Evolutionary conservation across 2,113 vertebrate species (phyloP).

Genomic region (Toxostoma redivivum): DNA sequence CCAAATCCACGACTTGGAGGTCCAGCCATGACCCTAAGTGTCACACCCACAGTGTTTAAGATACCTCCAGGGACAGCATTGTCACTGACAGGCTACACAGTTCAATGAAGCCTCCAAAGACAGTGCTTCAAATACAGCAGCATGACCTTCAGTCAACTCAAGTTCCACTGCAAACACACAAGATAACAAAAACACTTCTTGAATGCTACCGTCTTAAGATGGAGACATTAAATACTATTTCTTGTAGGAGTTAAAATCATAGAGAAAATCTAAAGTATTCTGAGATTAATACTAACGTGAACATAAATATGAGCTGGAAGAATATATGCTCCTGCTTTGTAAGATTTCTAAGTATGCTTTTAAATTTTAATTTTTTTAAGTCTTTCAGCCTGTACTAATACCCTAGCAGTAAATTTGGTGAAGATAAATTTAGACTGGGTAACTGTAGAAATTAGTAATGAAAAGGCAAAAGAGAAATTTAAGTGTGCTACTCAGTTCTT

Average conservation of each 20-base stretch:
- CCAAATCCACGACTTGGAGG: neutral
- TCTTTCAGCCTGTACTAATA: neutral
- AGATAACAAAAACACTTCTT: neutral
- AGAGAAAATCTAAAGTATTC: neutral
- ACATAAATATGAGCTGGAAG: neutral
- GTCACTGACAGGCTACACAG: neutral
- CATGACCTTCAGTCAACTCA: neutral
- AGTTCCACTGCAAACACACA: neutral
- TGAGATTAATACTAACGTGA: neutral
- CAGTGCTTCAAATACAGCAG: neutral
- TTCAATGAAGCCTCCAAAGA: constrained; percentile 14
- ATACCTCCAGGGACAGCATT: neutral
- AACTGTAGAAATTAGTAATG: neutral
- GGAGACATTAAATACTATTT: neutral
- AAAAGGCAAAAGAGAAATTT: neutral
- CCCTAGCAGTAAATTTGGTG: neutral
- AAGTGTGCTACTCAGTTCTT: neutral
- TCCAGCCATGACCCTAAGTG: neutral
- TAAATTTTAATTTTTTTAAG: neutral
- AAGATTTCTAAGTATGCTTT: neutral
- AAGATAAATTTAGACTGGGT: neutral
- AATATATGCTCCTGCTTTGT: neutral
- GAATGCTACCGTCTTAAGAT: neutral
- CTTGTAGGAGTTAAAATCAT: neutral
- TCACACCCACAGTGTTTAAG: neutral